Conservation (phyloP, 2,797 vertebrate species). For the Manis pentadactyla region DNA sequence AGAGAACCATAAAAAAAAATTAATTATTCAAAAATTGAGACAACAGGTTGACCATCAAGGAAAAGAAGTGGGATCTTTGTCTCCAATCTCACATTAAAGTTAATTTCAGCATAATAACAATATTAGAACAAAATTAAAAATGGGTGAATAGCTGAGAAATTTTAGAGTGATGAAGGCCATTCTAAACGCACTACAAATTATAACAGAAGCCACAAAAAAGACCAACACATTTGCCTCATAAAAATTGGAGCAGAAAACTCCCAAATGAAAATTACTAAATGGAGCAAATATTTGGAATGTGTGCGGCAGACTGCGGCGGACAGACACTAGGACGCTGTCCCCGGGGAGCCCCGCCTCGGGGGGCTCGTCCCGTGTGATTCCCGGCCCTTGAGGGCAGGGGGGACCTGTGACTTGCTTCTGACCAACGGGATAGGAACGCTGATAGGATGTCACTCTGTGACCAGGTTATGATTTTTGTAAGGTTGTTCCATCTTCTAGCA, state of each 20-base stretch:
- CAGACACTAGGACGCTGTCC: neutral
- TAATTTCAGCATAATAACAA: neutral
- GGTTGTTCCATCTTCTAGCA: neutral
- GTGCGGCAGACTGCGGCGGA: neutral
- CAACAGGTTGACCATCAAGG: neutral
- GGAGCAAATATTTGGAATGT: neutral
- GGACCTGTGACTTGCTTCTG: neutral
- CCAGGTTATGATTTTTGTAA: neutral
- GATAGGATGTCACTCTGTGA: neutral
- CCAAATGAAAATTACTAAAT: slow-evolving; percentile 3
- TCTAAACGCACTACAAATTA: neutral
- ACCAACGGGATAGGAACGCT: neutral
- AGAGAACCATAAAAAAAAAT: neutral
- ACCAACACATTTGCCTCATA: neutral
- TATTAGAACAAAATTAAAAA: slow-evolving; percentile 25
- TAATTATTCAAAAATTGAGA: neutral
- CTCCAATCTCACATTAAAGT: slow-evolving; percentile 38
- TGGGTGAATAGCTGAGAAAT: neutral
- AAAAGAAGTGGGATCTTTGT: neutral
- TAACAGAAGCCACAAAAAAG: neutral
- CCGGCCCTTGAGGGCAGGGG: neutral
- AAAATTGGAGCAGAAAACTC: neutral
- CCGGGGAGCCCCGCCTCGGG: neutral
- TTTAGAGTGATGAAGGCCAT: neutral
- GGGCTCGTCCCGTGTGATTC: neutral